A percentile compares a stretch with the other conserved stretches of the same genome.
Evolutionary conservation across 2,797 vertebrate genomes (phyloP).

Genomic region (Eurystomus glaucurus): DNA sequence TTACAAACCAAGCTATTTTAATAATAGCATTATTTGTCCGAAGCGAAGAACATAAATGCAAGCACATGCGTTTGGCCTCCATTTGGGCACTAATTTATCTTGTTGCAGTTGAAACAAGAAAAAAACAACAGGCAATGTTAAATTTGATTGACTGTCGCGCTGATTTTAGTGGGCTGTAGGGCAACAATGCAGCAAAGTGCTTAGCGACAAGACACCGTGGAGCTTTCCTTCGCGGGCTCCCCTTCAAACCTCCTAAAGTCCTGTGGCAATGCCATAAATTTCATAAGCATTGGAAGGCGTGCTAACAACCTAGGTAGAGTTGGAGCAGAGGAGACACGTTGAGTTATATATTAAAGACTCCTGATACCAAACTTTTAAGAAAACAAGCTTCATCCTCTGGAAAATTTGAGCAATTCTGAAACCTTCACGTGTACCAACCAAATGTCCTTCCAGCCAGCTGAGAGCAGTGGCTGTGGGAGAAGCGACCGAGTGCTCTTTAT

Average conservation of each 20-base stretch:
- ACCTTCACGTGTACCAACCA: not conserved
- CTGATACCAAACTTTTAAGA: not conserved
- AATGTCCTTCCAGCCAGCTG: not conserved
- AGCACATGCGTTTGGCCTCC: not conserved
- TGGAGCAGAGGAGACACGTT: not conserved
- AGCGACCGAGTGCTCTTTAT: not conserved
- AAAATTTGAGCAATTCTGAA: not conserved
- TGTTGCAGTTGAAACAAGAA: not conserved
- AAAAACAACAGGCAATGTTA: not conserved
- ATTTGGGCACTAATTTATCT: not conserved
- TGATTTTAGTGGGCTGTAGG: not conserved
- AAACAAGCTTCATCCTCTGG: not conserved
- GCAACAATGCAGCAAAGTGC: not conserved
- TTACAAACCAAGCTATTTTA: slow-evolving; percentile 30
- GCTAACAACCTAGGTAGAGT: not conserved
- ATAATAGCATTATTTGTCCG: not conserved
- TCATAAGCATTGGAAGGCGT: not conserved
- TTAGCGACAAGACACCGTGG: not conserved
- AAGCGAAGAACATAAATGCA: not conserved
- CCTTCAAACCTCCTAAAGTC: not conserved
- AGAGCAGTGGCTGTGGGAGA: not conserved
- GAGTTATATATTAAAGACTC: not conserved
- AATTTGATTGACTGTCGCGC: not conserved
- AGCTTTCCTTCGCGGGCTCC: not conserved
- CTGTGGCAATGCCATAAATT: not conserved